These are phyloP conservation scores for Rousettus leschenaultii DNA, from an alignment of 2,113 vertebrate species.

Conservation along the genomic window DNA sequence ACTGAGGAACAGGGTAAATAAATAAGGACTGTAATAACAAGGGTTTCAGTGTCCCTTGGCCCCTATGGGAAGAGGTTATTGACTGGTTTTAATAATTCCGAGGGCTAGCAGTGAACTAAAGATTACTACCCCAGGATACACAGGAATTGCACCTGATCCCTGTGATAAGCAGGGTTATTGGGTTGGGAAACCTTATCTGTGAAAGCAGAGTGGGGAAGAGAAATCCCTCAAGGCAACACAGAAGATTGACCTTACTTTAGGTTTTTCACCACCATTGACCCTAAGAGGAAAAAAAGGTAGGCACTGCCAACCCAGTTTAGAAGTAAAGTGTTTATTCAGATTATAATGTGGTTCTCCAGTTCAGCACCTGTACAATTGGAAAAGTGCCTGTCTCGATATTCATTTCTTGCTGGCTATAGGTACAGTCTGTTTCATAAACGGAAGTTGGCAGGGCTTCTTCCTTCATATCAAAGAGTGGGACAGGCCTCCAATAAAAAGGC, in stretches of 20 bases:
- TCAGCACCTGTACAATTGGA: not conserved
- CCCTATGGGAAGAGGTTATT: no score
- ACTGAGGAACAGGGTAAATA: no score
- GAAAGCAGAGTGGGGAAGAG: no score
- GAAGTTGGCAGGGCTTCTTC: not conserved
- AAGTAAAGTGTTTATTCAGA: not conserved
- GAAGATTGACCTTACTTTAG: not conserved
- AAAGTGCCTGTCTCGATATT: not conserved
- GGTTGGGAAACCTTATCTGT: not conserved
- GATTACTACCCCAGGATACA: no score
- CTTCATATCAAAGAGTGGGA: not conserved
- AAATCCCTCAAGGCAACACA: not conserved
- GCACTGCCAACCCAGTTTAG: not conserved
- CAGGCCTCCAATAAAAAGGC: no score
- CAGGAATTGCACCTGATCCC: no score
- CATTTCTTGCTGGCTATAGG: no score
- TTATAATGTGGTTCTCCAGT: not conserved
- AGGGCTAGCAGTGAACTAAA: no score
- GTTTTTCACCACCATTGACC: not conserved
- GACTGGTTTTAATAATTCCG: no score
- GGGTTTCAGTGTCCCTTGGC: no score
- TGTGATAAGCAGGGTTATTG: not conserved
- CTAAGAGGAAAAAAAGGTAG: not conserved
- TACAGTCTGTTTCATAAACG: not conserved
- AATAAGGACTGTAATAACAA: no score